phyloP scores from a whole-genome alignment of 2,113 vertebrate species.

The Pleuronectes platessa region DNA sequence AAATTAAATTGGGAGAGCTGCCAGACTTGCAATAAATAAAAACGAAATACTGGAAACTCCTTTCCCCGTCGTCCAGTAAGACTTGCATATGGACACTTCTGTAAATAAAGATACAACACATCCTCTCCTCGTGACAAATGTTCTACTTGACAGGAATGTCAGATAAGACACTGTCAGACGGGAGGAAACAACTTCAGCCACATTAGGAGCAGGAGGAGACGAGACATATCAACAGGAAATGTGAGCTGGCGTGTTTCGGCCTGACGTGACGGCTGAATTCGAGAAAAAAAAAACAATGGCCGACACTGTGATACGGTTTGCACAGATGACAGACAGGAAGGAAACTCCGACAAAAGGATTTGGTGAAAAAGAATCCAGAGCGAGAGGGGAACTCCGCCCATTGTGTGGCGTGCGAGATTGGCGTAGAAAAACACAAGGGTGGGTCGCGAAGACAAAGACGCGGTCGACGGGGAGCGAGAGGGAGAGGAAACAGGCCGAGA shows the following conservation, averaged over 20 bases:
- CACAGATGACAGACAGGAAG: constrained; percentile 60
- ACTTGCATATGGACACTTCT: neutral
- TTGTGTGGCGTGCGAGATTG: constrained; percentile 22
- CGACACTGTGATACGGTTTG: constrained; percentile 32
- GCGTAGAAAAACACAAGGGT: neutral
- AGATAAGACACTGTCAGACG: constrained; percentile 14
- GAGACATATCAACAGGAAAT: constrained; percentile 43
- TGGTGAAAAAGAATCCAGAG: constrained; percentile 28
- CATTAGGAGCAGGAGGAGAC: constrained; percentile 41
- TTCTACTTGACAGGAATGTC: constrained; percentile 9
- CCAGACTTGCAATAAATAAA: neutral
- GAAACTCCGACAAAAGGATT: constrained; percentile 60
- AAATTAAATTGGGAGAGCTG: no score
- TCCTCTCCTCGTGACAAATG: constrained; percentile 11
- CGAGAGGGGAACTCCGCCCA: neutral
- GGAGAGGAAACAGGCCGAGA: constrained; percentile 35
- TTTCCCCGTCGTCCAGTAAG: neutral
- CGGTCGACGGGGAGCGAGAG: constrained; percentile 24
- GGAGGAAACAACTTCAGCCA: constrained; percentile 24
- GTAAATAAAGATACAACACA: constrained; percentile 20
- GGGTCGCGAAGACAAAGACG: constrained; percentile 17
- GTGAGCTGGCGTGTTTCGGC: constrained; percentile 9
- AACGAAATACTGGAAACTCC: neutral
- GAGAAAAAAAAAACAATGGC: constrained; percentile 57
- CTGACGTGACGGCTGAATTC: neutral